Conservation (phyloP, 2,113 vertebrate genomes). For the Baryphthengus martii region DNA sequence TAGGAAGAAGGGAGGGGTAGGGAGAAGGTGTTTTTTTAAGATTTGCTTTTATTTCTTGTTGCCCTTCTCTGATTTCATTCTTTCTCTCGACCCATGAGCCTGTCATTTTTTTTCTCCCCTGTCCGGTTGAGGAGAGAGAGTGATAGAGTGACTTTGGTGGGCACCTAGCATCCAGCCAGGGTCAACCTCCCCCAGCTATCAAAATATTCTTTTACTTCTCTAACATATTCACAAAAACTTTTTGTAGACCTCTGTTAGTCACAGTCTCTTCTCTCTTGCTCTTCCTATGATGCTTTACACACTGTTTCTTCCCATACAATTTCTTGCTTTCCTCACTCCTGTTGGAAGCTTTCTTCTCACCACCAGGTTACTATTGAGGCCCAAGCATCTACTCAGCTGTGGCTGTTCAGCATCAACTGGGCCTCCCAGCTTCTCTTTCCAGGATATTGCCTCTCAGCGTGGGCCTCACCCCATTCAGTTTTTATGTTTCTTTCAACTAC, state of each 20-base stretch:
- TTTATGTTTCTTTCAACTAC: background rate
- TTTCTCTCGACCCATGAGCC: background rate
- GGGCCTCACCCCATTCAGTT: background rate
- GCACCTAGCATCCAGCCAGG: background rate
- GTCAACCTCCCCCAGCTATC: background rate
- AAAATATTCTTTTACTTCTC: background rate
- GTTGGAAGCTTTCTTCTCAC: background rate
- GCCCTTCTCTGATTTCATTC: background rate
- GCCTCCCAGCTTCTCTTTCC: background rate
- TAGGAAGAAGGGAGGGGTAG: background rate
- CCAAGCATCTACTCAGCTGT: background rate
- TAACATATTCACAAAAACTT: background rate
- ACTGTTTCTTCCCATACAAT: background rate
- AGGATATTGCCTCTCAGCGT: background rate
- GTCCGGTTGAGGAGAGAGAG: background rate
- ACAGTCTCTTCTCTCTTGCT: background rate
- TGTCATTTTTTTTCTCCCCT: background rate
- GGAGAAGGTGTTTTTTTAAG: background rate
- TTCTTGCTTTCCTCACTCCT: background rate
- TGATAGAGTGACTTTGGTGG: background rate
- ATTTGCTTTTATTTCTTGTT: background rate
- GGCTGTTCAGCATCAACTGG: background rate
- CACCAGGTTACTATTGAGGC: background rate
- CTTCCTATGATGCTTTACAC: background rate
- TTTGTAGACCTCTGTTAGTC: accelerated